Evolutionary conservation across 2,797 vertebrate species (phyloP).

Genomic region (Sandelia bainsii): DNA sequence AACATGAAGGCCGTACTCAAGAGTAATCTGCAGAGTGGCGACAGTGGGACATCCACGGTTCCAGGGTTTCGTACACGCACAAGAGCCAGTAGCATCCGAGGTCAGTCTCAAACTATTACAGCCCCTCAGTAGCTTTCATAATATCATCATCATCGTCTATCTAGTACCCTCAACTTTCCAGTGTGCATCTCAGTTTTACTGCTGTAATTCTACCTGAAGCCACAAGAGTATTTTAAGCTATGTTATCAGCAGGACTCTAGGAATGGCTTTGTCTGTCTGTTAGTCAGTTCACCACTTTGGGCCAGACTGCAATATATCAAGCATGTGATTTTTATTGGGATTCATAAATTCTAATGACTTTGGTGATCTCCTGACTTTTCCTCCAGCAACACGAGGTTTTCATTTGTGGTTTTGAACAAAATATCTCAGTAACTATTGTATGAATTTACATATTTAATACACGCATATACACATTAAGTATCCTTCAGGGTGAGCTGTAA

Average conservation of each 20-base stretch:
- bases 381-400: not conserved
- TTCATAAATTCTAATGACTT: not conserved
- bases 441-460: no score
- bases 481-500: not conserved
- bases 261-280: not conserved
- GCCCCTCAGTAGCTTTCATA: not conserved
- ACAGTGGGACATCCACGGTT: slow-evolving; percentile 72
- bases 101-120: slow-evolving; percentile 66
- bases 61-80: slow-evolving; percentile 91
- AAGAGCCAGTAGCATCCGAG: slow-evolving; percentile 85
- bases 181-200: not conserved
- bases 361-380: not conserved
- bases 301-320: slow-evolving; percentile 1
- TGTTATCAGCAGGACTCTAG: not conserved
- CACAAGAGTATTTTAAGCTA: not conserved
- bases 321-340: no score
- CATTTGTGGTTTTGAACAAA: not conserved
- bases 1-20: slow-evolving; percentile 97
- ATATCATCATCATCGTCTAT: not conserved
- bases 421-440: not conserved
- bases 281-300: not conserved
- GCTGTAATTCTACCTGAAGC: not conserved
- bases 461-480: no score
- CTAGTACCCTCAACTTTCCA: no score
- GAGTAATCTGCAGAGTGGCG: slow-evolving; percentile 77